These are phyloP conservation scores for Apistogramma diplotaenia DNA, from an alignment of 2,113 vertebrate genomes.

Conservation along the genomic window DNA sequence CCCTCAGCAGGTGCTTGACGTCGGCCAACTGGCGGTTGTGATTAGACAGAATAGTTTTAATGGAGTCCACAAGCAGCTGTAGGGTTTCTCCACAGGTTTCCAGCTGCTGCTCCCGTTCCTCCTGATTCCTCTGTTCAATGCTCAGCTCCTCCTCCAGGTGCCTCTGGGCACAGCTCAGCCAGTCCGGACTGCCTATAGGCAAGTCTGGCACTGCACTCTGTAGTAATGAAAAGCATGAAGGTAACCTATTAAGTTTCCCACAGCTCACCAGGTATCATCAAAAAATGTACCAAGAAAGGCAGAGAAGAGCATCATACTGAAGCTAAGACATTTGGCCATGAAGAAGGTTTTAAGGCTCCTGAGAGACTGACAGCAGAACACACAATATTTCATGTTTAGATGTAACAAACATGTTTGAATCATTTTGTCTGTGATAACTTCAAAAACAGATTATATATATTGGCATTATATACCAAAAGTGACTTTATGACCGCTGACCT, in stretches of 20 bases:
- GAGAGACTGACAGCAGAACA: not conserved
- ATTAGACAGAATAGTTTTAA: constrained; percentile 91
- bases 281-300: not conserved
- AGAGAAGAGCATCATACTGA: not conserved
- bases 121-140: constrained; percentile 82
- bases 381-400: not conserved
- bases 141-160: constrained; percentile 90
- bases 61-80: constrained; percentile 93
- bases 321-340: not conserved
- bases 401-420: not conserved
- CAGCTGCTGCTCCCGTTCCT: constrained; percentile 91
- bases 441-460: not conserved
- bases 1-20: constrained; percentile 94
- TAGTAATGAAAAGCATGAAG: not conserved
- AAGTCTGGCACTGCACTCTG: constrained; percentile 87
- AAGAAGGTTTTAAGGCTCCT: too few species aligned
- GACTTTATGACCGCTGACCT: not conserved
- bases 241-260: not conserved
- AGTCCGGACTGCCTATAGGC: constrained; percentile 91
- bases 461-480: fast-evolving
- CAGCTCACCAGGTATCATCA: not conserved
- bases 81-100: constrained; percentile 89
- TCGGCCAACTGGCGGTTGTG: constrained; percentile 96
- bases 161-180: constrained; percentile 90
- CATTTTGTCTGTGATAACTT: not conserved